A percentile compares a stretch with the other conserved stretches of the same genome.
Evolutionary conservation across 2,113 vertebrate genomes (phyloP).

Genomic region (Anseranas semipalmata): DNA sequence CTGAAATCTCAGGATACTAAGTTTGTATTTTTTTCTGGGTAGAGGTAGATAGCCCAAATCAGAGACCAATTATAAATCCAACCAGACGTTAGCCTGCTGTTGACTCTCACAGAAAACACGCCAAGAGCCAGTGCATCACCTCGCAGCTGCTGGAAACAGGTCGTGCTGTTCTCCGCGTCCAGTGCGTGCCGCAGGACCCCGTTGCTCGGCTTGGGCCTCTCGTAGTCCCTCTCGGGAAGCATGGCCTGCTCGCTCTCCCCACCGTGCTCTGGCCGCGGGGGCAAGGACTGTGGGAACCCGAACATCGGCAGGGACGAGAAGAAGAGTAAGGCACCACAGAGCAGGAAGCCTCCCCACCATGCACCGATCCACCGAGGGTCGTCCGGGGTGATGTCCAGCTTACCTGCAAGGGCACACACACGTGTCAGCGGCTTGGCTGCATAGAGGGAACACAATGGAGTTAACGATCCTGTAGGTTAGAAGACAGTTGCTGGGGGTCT

Average conservation of each 20-base stretch:
- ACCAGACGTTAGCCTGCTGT: not conserved
- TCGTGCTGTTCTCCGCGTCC: conserved; percentile 79
- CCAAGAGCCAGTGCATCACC: conserved; percentile 72
- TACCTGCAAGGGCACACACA: conserved; percentile 72
- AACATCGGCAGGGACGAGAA: conserved; percentile 96
- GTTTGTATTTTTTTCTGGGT: not conserved
- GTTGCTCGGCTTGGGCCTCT: conserved; percentile 90
- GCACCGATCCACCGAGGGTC: conserved; percentile 98
- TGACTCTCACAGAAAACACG: rapidly evolving
- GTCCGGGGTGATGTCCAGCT: conserved; percentile 89
- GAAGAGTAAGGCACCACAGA: conserved; percentile 98
- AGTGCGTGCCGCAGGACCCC: conserved; percentile 77
- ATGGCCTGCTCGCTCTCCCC: conserved; percentile 91
- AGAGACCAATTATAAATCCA: not conserved
- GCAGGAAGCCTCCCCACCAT: conserved; percentile 98
- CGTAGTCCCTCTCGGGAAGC: conserved; percentile 86
- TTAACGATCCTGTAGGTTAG: rapidly evolving
- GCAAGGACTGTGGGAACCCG: conserved; percentile 94
- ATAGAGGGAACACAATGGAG: rapidly evolving
- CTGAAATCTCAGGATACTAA: not conserved
- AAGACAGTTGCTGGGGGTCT: not conserved
- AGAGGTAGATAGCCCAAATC: not conserved
- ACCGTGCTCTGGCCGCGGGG: conserved; percentile 74
- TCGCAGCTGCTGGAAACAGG: conserved; percentile 95
- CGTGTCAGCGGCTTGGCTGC: rapidly evolving